Evolutionary conservation across 2,888 invertebrate species (phyloP).

Genomic region (Metopia argyrocephala): DNA sequence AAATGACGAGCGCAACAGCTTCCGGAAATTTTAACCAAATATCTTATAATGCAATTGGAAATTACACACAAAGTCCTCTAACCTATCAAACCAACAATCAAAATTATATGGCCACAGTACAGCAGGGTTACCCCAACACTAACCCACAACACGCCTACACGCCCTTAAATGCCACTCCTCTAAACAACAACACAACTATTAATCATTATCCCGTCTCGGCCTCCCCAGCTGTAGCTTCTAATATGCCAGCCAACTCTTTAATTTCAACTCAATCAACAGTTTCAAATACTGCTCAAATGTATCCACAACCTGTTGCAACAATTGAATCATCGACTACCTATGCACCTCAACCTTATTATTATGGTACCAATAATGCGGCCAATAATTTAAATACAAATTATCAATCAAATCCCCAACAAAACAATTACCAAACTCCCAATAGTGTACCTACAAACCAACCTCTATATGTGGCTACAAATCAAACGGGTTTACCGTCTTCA

Average conservation of each 20-base stretch:
- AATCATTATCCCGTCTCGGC: background rate
- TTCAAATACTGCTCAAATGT: constrained; percentile 40
- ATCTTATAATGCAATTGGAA: constrained; percentile 30
- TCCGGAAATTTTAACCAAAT: constrained; percentile 36
- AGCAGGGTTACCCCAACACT: background rate
- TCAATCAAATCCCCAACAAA: constrained; percentile 33
- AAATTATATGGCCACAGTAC: constrained; percentile 1
- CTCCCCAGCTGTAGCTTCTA: background rate
- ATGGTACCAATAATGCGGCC: constrained; percentile 46
- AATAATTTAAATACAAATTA: constrained; percentile 37
- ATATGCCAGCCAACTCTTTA: constrained; percentile 4
- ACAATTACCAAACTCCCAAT: constrained; percentile 23
- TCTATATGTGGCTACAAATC: constrained; percentile 72
- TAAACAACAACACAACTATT: constrained; percentile 6
- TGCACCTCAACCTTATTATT: constrained; percentile 48
- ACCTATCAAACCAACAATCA: constrained; percentile 45
- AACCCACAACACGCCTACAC: constrained; percentile 24
- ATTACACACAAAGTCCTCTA: constrained; percentile 26
- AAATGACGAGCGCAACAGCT: background rate
- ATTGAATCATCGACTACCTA: constrained; percentile 11
- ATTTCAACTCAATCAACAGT: constrained; percentile 20
- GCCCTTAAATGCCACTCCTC: constrained; percentile 23
- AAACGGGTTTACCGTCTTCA: constrained; percentile 46
- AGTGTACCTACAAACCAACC: constrained; percentile 60
- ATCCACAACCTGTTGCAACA: constrained; percentile 30